Base-by-base conservation (phyloP, 2,113 vertebrate genomes). In the Solea senegalensis region DNA sequence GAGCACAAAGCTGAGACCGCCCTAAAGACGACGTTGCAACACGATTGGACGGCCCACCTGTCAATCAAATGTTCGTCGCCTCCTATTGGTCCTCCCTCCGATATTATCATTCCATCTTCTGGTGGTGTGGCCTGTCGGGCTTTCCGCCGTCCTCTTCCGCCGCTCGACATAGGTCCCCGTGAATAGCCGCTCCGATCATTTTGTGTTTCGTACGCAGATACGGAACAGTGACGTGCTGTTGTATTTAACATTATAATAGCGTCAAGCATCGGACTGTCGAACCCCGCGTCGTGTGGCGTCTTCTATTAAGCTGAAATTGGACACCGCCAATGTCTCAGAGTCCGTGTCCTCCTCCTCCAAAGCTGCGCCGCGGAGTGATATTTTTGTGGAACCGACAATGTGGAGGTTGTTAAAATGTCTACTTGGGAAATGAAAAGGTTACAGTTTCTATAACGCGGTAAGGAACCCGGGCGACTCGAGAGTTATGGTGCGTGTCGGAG, bases 351-450 rank as follows among this genome's bases (percentile, higher is more conserved):
- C 82, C 75, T 89, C 84, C 76, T 78, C 82, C 73, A 10, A 86
- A 87, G 70, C 76, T 72, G 90, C 61, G 52, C 48, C 16, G 94
- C 93, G 94, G 92, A 95, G 86, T 74, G 87, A 94, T 95, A 94
- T 74, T 34, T 15, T 16, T 62, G 53, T 83, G 88, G 88, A 87
- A 85, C 84, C 92, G 91, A 95, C 94, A 94, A 94, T 95, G 92
- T 94, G 93, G 91, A 95, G 91, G 93, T 79, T 93, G 92, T 86
- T 91, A 94, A 94, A 90, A 94, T 94, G 94, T 94, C 94, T 92
- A 91, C 94, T 91, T 86, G 82, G 91, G 91, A 87, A 92, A 92
- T 92, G 91, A 95, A 88, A 93, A 89, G 85, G 81, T 91, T 82
- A 87, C 81, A 87, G 73, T 90, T 90, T 88, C 83, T 89, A 70